Percentiles rank a stretch among this genome's conserved stretches.
Conservation (phyloP, 1,140 invertebrate species). For the Palaemon carinicauda region DNA sequence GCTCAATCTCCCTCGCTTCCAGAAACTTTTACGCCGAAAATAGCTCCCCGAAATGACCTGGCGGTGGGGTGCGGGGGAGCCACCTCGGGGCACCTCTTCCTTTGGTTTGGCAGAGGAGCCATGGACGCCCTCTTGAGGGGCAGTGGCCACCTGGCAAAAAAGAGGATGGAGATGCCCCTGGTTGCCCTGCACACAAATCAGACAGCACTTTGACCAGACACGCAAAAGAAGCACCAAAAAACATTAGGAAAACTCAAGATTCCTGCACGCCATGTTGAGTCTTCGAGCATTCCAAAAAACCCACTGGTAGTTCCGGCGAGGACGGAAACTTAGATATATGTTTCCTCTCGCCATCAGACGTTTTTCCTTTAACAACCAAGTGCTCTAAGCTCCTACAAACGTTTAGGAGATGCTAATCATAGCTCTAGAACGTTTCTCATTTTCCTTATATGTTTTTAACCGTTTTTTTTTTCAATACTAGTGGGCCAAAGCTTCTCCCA, state of each 20-base stretch:
- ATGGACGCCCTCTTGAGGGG: too few relatives aligned
- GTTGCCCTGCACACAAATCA: not conserved
- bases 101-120: too few relatives aligned
- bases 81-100: not conserved
- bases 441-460: too few relatives aligned
- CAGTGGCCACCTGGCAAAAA: too few relatives aligned
- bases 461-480: too few relatives aligned
- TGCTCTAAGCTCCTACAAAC: too few relatives aligned
- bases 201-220: not conserved
- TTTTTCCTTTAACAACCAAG: too few relatives aligned
- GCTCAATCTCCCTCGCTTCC: not conserved
- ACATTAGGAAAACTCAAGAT: not conserved
- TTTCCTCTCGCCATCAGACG: too few relatives aligned
- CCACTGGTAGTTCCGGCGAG: not conserved
- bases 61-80: slow-evolving; percentile 20
- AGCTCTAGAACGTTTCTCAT: too few relatives aligned
- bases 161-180: not conserved
- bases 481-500: too few relatives aligned
- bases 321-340: not conserved
- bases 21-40: too few relatives aligned
- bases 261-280: slow-evolving; percentile 17
- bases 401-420: too few relatives aligned
- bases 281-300: slow-evolving; percentile 27
- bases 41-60: slow-evolving; percentile 27
- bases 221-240: not conserved